These are phyloP conservation scores for Boleophthalmus pectinirostris DNA, from an alignment of 2,113 vertebrate species.

Conservation along the genomic window DNA sequence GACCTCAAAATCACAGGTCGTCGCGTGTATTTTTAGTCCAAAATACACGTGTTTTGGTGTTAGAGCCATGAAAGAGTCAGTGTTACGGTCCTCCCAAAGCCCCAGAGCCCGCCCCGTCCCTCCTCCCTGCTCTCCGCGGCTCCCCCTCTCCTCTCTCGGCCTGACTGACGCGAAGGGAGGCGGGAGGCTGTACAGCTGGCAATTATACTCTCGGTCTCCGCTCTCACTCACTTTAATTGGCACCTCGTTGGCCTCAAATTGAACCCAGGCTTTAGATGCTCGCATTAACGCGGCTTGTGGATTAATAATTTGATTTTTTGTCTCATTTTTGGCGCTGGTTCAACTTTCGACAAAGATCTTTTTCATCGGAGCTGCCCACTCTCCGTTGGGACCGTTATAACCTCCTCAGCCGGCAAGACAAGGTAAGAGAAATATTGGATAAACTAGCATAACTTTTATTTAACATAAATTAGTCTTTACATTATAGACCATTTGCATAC, in stretches of 20 bases:
- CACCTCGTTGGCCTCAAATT: constrained; percentile 27
- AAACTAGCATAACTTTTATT: not conserved
- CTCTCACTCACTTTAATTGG: constrained; percentile 38
- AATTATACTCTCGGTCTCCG: constrained; percentile 43
- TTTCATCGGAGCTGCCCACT: not conserved
- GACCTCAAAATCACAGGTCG: constrained; percentile 9
- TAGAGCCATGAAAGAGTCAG: constrained; percentile 69
- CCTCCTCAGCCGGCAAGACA: constrained; percentile 32
- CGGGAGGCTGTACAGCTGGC: constrained; percentile 71
- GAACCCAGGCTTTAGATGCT: constrained; percentile 9
- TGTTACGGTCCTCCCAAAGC: constrained; percentile 62
- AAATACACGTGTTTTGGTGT: constrained; percentile 22
- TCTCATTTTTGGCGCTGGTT: not conserved
- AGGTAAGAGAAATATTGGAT: constrained; percentile 34
- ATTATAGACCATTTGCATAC: not conserved
- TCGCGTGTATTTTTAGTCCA: not conserved
- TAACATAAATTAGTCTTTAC: not conserved
- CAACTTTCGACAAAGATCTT: not conserved
- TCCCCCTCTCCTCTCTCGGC: constrained; percentile 17
- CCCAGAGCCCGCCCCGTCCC: constrained; percentile 46
- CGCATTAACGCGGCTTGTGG: constrained; percentile 12
- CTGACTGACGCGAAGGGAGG: constrained; percentile 8
- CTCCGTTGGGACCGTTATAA: constrained; percentile 55
- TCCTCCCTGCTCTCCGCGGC: not conserved
- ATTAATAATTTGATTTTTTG: constrained; percentile 2